These are phyloP conservation scores for Troides oblongomaculatus DNA, from an alignment of 2,888 invertebrate genomes.

Conservation along the genomic window DNA sequence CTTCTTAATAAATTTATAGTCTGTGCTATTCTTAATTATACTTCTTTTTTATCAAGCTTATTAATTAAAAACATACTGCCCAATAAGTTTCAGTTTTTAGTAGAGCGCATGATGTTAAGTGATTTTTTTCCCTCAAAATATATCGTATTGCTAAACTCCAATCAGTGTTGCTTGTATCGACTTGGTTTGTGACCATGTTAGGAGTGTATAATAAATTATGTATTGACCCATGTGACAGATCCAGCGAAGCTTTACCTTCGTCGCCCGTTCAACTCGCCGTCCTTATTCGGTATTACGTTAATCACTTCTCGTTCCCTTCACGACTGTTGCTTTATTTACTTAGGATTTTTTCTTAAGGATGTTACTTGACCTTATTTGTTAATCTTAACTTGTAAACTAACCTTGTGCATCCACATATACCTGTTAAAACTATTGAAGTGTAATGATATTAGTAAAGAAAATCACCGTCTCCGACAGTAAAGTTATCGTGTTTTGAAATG, in stretches of 20 bases:
- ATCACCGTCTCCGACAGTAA: too few relatives aligned
- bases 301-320: slow-evolving; percentile 51
- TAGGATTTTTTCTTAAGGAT: slow-evolving; percentile 22
- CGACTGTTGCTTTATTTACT: slow-evolving; percentile 19
- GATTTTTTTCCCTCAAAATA: slow-evolving; percentile 32
- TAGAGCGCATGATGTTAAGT: neutral
- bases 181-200: slow-evolving; percentile 54
- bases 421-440: neutral
- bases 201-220: slow-evolving; percentile 56
- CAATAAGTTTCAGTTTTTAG: neutral
- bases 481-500: too few relatives aligned
- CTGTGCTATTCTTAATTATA: neutral
- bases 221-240: slow-evolving; percentile 46
- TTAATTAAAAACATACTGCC: neutral
- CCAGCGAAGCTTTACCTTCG: slow-evolving; percentile 48
- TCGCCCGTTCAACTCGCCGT: slow-evolving; percentile 42
- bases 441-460: neutral
- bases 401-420: neutral
- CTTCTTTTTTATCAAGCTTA: neutral
- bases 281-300: slow-evolving; percentile 58
- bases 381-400: neutral
- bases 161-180: slow-evolving; percentile 45
- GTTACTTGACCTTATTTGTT: slow-evolving; percentile 7
- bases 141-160: slow-evolving; percentile 52
- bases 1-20: neutral